Conservation (phyloP, 2,797 vertebrate genomes). For the Heliangelus exortis region DNA sequence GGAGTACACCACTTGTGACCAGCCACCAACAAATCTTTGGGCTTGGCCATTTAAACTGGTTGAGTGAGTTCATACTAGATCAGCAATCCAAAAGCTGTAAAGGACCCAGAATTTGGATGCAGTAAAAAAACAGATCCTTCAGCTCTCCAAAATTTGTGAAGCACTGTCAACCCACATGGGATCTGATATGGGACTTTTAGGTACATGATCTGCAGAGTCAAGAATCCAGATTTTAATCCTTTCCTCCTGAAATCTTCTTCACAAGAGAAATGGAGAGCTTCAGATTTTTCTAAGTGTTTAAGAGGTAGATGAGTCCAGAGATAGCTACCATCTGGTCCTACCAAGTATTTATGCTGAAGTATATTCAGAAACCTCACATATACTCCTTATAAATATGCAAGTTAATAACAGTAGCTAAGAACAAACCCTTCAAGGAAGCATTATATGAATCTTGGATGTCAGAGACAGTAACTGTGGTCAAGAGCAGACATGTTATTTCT, state of each 20-base stretch:
- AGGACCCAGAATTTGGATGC: neutral
- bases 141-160: neutral
- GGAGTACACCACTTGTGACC: no score
- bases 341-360: neutral
- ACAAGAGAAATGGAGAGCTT: neutral
- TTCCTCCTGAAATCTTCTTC: neutral
- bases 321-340: neutral
- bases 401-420: neutral
- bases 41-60: neutral
- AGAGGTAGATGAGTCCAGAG: neutral
- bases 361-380: neutral
- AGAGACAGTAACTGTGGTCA: neutral
- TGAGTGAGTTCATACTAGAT: neutral
- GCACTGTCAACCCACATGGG: neutral
- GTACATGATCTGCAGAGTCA: neutral
- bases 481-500: neutral
- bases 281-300: neutral
- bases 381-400: accelerated
- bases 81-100: neutral
- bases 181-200: neutral
- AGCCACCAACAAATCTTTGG: no score
- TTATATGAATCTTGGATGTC: neutral
- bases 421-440: neutral
- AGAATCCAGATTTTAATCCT: neutral
- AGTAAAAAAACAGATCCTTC: neutral